Conservation (phyloP, 2,113 vertebrate species). For the Antechinus flavipes region DNA sequence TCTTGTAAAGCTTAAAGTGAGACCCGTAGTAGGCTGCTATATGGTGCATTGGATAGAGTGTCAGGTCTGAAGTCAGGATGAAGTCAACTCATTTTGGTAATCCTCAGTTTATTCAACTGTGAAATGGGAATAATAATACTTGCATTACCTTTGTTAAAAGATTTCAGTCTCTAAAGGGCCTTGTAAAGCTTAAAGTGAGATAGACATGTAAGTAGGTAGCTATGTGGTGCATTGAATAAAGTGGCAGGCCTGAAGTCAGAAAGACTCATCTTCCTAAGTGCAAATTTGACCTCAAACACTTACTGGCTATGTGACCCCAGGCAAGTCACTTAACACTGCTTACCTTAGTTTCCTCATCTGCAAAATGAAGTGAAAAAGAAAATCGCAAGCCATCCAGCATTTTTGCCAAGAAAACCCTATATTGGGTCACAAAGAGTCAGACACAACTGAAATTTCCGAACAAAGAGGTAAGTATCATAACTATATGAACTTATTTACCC, state of each 20-base stretch:
- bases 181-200: background rate
- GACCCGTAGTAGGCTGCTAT: background rate
- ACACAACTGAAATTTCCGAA: background rate
- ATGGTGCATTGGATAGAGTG: background rate
- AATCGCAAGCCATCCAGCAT: background rate
- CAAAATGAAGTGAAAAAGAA: background rate
- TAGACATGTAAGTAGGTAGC: background rate
- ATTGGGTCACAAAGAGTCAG: background rate
- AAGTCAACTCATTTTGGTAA: background rate
- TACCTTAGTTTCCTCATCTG: background rate
- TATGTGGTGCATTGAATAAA: background rate
- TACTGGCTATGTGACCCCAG: background rate
- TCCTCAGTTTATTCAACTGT: background rate
- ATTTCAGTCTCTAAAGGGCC: background rate
- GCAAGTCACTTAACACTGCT: background rate
- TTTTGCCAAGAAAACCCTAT: background rate
- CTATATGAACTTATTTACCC: background rate
- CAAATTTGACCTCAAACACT: background rate
- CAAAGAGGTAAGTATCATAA: background rate
- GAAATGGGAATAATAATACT: background rate
- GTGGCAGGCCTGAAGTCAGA: background rate
- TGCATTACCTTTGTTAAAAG: background rate
- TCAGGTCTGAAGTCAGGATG: background rate
- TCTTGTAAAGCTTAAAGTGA: background rate
- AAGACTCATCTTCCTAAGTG: background rate